Base-by-base conservation (phyloP, 1,140 invertebrate species). In the Magallana angulata region DNA sequence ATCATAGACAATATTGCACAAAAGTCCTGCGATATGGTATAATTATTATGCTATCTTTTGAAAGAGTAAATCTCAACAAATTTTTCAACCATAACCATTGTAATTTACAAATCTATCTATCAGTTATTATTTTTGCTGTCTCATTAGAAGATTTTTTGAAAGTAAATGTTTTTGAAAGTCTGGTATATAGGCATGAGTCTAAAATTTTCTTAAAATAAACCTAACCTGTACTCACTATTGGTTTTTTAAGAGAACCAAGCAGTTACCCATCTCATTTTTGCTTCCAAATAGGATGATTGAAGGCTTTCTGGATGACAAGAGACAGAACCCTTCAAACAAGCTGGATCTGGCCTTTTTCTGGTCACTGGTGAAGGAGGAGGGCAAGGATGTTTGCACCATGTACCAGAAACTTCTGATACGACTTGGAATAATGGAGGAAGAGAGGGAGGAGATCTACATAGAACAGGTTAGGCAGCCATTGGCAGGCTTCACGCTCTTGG, bases 271-370 rank as follows among this genome's bases (percentile, higher is more conserved):
- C 8, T 82, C 24, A 30, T 62, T 76, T 57, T 88, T 85, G 62
- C 57, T 71, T 82, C 71, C 36, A 86, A 85, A 12, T 88, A 94
- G 93, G 4, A 89, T 91, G 82, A 88, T 93, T 68, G 88, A 92
- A 62, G 88, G 85, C 30, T 87, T 93, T 60, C 85, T 90, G 84
- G 91, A 91, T 87, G 90, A 90, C 48, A 81, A 80, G 8, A 89
- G 86, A 9, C 60, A 84, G 8, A 89, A 91, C 76, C 90, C 92
- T 7, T 89, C 90, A 60, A 91, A 91, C 85, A 76, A 88, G 57
- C 90, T 90, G 24, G 93, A 94, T 82, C 90, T 94, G 18, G 85
- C 88, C 7, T 76, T 88, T 14, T 94, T 92, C 88, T 94, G 93
- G 93, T 87, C 88, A 58, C 86, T 91, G n/a, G 88, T 94, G 59